Evolutionary conservation across 2,113 vertebrate species (phyloP), one percentile per base, ranked within the genome.

Genomic region (Scophthalmus maximus): DNA sequence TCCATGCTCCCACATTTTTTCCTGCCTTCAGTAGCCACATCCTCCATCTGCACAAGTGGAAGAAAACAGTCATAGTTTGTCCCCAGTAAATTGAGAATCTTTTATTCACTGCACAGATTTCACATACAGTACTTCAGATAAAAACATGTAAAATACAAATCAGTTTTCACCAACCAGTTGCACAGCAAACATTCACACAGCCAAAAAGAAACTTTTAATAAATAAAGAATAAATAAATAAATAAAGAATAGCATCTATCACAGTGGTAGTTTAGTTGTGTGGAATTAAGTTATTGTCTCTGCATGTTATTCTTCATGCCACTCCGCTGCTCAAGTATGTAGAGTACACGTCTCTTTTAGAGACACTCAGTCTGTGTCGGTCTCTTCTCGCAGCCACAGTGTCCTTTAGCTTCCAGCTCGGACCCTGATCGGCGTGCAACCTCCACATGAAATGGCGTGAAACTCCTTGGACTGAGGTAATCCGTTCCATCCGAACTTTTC

Each of bases 141-240:
- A 50, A 68, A 68, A 62, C 8, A 66, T 59, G 71, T 44, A 52
- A 63, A 71, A 76, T 58, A 74, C 18, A 77, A 23, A 73, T 29
- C 3, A 40, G 30, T 47, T 42, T 67, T 77, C 34, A 66, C 53
- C 27, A 58, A 59, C 42, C 26, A 47, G 22, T 46, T 64, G 17
- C 20, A 82, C 62, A 69, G 38, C 25, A 75, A 52, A 66, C 40
- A 56, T 68, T 72, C 40, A 73, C 63, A 59, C 69, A 40, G 3
- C 74, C 68, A 80, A 75, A 50, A 65, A 70, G 70, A 1, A 7
- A 30, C 34, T 47, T 83, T 32, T 47, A 81, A 88, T 89, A 88
- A 87, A 83, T 81, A 83, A 73, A 6, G 52, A 88, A 89, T 89
- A 92, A 92, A 90, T 92, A 90, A 68, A 62, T 32, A 5, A 34